Evolutionary conservation across 2,888 invertebrate species (phyloP).

Genomic region (Dicranocentrus wangi): DNA sequence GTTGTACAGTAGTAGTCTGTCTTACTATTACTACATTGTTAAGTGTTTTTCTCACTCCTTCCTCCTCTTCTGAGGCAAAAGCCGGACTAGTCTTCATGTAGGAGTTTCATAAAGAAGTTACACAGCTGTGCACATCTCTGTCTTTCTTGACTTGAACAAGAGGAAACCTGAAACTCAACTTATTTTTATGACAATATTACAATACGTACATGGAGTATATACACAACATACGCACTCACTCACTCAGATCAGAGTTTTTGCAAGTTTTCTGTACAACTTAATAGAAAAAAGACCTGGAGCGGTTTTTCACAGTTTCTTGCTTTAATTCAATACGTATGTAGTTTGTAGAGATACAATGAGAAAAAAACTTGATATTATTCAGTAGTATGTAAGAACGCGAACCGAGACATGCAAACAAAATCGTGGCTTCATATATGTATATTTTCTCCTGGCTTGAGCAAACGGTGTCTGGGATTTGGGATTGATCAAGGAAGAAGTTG

Average conservation of each 20-base stretch:
- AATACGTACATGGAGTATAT: not conserved
- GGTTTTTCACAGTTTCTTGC: slow-evolving; percentile 43
- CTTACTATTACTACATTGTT: slow-evolving; percentile 47
- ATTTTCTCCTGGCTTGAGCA: no score
- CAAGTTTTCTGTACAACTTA: slow-evolving; percentile 45
- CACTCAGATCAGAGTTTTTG: not conserved
- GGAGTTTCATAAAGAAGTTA: not conserved
- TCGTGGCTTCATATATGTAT: no score
- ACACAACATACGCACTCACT: no score
- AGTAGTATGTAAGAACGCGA: not conserved
- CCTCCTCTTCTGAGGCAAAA: slow-evolving; percentile 1
- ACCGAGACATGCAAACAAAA: no score
- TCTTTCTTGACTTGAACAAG: no score
- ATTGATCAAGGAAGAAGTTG: no score
- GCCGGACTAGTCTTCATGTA: not conserved
- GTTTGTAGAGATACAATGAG: not conserved
- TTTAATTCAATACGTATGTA: not conserved
- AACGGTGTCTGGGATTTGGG: no score
- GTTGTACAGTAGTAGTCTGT: no score
- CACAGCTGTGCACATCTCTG: slow-evolving; percentile 6
- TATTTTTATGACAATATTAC: slow-evolving; percentile 59
- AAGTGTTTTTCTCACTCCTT: slow-evolving; percentile 59
- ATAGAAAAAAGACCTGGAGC: slow-evolving; percentile 60
- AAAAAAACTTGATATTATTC: slow-evolving; percentile 14
- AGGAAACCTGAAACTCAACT: slow-evolving; percentile 61